phyloP scores from a whole-genome alignment of 2,113 vertebrate species.

The Alligator sinensis region DNA sequence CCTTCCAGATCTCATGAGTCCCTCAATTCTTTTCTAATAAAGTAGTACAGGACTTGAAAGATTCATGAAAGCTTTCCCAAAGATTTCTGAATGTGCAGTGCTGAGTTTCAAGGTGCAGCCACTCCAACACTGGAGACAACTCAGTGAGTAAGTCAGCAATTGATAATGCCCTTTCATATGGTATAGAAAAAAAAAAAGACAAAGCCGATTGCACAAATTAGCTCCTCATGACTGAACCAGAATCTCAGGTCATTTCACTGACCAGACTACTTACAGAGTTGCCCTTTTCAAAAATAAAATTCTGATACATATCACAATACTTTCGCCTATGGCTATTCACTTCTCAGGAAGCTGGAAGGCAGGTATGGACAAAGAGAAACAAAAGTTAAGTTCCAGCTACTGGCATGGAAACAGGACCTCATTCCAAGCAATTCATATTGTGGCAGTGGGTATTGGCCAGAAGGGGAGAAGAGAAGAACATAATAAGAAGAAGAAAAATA shows the following conservation, averaged over 20 bases:
- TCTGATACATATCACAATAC: fast-evolving
- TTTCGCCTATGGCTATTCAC: not conserved
- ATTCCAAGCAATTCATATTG: not conserved
- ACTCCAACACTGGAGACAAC: not conserved
- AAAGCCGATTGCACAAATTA: not conserved
- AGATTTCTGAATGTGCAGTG: not conserved
- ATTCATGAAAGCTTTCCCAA: not conserved
- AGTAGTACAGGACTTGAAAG: not conserved
- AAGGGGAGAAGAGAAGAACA: too few relatives aligned
- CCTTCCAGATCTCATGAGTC: conserved; percentile 23
- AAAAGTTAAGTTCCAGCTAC: not conserved
- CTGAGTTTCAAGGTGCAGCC: not conserved
- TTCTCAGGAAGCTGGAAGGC: not conserved
- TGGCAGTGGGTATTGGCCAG: not conserved
- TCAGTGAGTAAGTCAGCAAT: not conserved
- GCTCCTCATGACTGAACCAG: not conserved
- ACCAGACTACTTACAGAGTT: not conserved
- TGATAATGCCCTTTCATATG: not conserved
- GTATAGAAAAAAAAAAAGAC: not conserved
- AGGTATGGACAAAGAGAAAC: not conserved
- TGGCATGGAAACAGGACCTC: not conserved
- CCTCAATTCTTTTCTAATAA: conserved; percentile 28
- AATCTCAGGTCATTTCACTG: not conserved
- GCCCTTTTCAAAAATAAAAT: not conserved
- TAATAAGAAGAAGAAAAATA: not conserved